These are phyloP conservation scores for Drosophila birchii DNA, from an alignment of 2,888 invertebrate species.

Conservation along the genomic window DNA sequence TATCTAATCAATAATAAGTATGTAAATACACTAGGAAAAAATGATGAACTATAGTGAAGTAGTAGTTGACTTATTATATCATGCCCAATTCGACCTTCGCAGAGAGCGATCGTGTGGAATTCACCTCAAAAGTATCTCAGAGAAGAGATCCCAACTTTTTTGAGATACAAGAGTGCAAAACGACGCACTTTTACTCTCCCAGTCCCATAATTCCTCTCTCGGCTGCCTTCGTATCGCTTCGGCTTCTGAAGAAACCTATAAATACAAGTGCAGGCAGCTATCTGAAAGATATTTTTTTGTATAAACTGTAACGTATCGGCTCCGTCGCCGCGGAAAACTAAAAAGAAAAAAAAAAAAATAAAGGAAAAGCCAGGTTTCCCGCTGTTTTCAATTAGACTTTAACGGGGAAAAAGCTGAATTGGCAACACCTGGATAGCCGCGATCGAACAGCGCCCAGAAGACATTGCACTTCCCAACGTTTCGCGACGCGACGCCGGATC, in stretches of 20 bases:
- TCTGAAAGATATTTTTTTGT: not conserved
- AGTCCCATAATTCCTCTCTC: not conserved
- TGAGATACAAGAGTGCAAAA: not conserved
- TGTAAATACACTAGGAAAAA: not conserved
- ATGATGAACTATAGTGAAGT: not conserved
- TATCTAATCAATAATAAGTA: not conserved
- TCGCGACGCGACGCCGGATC: constrained; percentile 12
- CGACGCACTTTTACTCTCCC: not conserved
- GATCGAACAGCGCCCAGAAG: constrained; percentile 22
- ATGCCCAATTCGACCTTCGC: constrained; percentile 2
- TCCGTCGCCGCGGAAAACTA: constrained; percentile 3
- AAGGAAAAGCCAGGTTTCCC: not conserved
- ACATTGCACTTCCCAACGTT: constrained; percentile 18
- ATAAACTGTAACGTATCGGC: not conserved
- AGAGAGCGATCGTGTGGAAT: not conserved
- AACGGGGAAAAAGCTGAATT: constrained; percentile 10
- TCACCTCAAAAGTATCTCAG: not conserved
- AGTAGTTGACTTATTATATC: not conserved
- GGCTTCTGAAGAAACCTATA: not conserved
- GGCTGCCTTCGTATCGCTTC: not conserved
- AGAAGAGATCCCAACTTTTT: not conserved
- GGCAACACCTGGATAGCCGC: constrained; percentile 16
- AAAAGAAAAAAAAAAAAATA: not conserved
- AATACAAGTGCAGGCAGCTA: constrained; percentile 4
- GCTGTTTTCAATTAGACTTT: not conserved